These are phyloP conservation scores for Auanema freiburgensis DNA, from an alignment of 2,888 invertebrate genomes.

Conservation along the genomic window DNA sequence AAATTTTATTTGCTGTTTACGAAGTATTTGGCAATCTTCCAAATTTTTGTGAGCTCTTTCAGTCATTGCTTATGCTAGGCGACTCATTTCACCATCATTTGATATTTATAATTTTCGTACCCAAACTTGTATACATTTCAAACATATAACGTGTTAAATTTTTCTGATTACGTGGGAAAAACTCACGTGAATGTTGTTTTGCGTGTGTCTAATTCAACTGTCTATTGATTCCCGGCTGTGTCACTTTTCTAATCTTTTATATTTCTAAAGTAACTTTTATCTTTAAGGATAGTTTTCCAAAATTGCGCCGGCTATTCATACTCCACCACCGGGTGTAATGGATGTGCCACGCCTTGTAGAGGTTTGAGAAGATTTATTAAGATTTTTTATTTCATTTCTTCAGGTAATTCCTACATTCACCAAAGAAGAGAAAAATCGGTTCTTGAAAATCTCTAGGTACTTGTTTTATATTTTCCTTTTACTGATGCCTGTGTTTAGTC, in stretches of 20 bases:
- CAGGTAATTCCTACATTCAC: slow-evolving; percentile 25
- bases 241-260: not conserved
- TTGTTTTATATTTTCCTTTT: not conserved
- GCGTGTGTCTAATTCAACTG: not conserved
- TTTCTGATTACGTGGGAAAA: not conserved
- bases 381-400: too few species aligned
- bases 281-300: slow-evolving; percentile 1
- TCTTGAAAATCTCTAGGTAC: slow-evolving; percentile 18
- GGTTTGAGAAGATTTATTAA: slow-evolving; percentile 11
- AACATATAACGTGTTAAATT: not conserved
- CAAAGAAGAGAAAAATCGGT: slow-evolving; percentile 14
- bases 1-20: slow-evolving; percentile 1
- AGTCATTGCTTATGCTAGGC: too few species aligned
- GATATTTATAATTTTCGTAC: not conserved
- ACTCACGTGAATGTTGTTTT: not conserved
- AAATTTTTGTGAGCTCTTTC: not conserved
- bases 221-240: not conserved
- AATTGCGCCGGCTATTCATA: slow-evolving; percentile 21
- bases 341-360: slow-evolving; percentile 21
- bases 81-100: too few species aligned
- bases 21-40: not conserved
- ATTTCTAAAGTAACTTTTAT: slow-evolving; percentile 1
- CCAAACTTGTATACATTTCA: not conserved
- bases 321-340: slow-evolving; percentile 27
- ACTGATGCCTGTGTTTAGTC: slow-evolving; percentile 12